Conservation (phyloP, 1,140 invertebrate species). For the Paracyclopina nana region DNA sequence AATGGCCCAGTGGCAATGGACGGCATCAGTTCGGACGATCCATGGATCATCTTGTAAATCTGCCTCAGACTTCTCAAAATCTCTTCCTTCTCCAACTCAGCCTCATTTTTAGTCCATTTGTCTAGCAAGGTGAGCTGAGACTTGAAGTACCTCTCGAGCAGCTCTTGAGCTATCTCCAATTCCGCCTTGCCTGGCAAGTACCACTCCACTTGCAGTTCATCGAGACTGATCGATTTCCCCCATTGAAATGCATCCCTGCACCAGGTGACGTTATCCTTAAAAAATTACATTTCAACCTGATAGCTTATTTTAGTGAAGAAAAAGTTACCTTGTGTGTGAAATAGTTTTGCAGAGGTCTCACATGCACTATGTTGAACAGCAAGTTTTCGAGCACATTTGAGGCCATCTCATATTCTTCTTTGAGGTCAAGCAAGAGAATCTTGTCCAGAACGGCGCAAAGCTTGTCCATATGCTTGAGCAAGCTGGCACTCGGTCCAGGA, state of each 20-base stretch:
- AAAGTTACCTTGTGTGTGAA: too few relatives aligned
- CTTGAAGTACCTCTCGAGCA: not conserved
- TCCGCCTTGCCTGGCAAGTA: not conserved
- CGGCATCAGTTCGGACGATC: not conserved
- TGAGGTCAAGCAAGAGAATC: conserved; percentile 1
- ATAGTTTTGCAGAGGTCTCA: not conserved
- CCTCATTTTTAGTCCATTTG: not conserved
- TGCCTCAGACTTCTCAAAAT: conserved; percentile 1
- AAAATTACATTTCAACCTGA: too few relatives aligned
- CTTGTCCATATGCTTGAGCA: conserved; percentile 1
- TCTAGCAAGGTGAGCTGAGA: not conserved
- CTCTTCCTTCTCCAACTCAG: conserved; percentile 9
- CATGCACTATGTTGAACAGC: not conserved
- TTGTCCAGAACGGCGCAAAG: conserved; percentile 12
- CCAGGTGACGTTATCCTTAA: too few relatives aligned
- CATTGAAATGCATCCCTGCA: not conserved
- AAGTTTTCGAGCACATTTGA: not conserved
- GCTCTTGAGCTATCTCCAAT: not conserved
- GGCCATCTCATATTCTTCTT: conserved; percentile 14
- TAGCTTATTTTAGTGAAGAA: too few relatives aligned
- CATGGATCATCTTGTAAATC: conserved; percentile 7
- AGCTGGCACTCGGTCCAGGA: not conserved
- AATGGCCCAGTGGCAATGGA: not conserved
- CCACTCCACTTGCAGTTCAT: conserved; percentile 5
- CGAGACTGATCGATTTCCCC: not conserved